Conservation (phyloP, 1,140 invertebrate species). For the Drosophila pandora region DNA sequence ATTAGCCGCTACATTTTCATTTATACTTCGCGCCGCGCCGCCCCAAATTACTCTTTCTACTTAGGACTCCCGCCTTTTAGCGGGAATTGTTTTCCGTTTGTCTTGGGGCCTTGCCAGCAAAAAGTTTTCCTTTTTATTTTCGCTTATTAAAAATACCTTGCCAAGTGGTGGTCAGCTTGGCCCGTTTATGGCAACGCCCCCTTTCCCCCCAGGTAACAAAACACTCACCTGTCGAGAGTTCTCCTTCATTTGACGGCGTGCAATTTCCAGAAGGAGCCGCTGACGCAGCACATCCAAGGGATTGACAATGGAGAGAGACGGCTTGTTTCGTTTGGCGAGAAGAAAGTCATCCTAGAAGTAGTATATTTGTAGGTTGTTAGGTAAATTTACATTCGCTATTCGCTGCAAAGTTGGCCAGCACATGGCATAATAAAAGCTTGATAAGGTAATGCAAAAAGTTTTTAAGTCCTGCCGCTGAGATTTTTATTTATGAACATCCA, state of each 20-base stretch:
- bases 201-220: background rate
- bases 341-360: conserved; percentile 42
- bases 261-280: conserved; percentile 89
- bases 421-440: conserved; percentile 29
- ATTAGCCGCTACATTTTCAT: conserved; percentile 58
- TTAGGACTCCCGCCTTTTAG: conserved; percentile 8
- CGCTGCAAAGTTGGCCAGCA: conserved; percentile 20
- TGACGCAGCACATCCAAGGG: conserved; percentile 91
- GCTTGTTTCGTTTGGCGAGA: conserved; percentile 85
- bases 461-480: conserved; percentile 22
- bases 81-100: conserved; percentile 57
- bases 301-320: conserved; percentile 91
- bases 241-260: conserved; percentile 89
- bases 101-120: conserved; percentile 26
- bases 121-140: conserved; percentile 57
- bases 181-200: conserved; percentile 3
- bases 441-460: conserved; percentile 41
- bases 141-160: conserved; percentile 74
- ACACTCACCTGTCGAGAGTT: conserved; percentile 85
- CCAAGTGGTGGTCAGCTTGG: conserved; percentile 38
- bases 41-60: conserved; percentile 46
- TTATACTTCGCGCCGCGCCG: conserved; percentile 17
- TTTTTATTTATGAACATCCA: conserved; percentile 5
- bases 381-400: conserved; percentile 39
- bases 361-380: conserved; percentile 10